Percentiles rank a stretch among this genome's conserved stretches.
Evolutionary conservation across 2,113 vertebrate species (phyloP).

Genomic region (Acrocephalus kingi): DNA sequence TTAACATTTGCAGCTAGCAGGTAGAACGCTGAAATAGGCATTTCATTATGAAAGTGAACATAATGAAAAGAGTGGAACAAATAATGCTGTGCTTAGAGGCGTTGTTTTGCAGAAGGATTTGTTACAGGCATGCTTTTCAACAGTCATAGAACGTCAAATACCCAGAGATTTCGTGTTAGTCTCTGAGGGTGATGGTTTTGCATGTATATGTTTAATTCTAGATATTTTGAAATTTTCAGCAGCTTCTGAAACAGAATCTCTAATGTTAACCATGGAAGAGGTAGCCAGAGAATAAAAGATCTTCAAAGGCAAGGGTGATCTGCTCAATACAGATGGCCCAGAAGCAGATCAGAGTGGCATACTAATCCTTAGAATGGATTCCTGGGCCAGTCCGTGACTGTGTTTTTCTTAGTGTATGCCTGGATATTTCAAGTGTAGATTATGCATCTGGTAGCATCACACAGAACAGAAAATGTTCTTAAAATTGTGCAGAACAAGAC

Average conservation of each 20-base stretch:
- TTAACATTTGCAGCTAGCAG: constrained; percentile 2
- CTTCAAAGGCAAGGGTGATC: not conserved
- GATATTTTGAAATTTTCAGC: not conserved
- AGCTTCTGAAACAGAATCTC: not conserved
- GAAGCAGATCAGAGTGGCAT: not conserved
- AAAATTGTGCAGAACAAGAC: not conserved
- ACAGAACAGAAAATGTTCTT: not conserved
- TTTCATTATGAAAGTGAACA: not conserved
- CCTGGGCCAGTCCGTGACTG: not conserved
- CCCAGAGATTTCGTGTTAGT: not conserved
- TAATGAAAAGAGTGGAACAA: not conserved
- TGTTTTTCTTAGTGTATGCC: not conserved
- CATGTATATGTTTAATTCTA: not conserved
- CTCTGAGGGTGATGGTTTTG: not conserved
- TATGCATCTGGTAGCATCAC: not conserved
- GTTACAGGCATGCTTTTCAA: not conserved
- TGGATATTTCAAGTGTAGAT: not conserved
- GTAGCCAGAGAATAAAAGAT: not conserved
- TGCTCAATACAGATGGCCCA: not conserved
- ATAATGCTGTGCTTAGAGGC: not conserved
- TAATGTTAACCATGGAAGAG: not conserved
- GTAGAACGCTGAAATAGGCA: not conserved
- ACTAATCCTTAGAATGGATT: not conserved
- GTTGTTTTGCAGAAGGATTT: not conserved
- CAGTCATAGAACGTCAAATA: not conserved